These are phyloP conservation scores for Paradoxurus hermaphroditus DNA, from an alignment of 2,113 vertebrate genomes.

Conservation along the genomic window DNA sequence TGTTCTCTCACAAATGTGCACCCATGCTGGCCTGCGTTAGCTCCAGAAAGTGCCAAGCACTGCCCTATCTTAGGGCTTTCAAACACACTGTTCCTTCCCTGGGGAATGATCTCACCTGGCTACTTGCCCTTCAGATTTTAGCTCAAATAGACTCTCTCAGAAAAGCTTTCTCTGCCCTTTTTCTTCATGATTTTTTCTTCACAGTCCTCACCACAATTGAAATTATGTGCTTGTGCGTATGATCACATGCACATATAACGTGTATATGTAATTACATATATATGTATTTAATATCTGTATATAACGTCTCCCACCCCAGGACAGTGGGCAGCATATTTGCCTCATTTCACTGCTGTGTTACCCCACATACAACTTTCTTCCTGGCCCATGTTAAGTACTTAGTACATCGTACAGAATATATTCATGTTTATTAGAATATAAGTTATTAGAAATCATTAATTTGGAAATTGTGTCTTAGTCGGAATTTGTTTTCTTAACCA, in stretches of 20 bases:
- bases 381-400: neutral
- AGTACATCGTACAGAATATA: neutral
- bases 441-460: neutral
- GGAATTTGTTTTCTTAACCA: neutral
- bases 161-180: neutral
- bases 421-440: no score
- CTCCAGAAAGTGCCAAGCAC: neutral
- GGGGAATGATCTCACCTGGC: neutral
- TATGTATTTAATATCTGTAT: no score
- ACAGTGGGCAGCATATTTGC: no score
- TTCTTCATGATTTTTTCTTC: neutral
- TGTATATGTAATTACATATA: neutral
- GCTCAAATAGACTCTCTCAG: neutral
- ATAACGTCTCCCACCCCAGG: neutral
- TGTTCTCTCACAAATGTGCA: fast-evolving
- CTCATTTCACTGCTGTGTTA: neutral
- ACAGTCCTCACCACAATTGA: neutral
- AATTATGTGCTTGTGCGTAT: neutral
- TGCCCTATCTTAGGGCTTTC: neutral
- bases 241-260: neutral
- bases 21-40: neutral
- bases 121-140: neutral
- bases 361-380: neutral
- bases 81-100: neutral
- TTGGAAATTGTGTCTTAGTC: neutral